Evolutionary conservation across 2,888 invertebrate genomes (phyloP).

Genomic region (Polylopha cassiicola): DNA sequence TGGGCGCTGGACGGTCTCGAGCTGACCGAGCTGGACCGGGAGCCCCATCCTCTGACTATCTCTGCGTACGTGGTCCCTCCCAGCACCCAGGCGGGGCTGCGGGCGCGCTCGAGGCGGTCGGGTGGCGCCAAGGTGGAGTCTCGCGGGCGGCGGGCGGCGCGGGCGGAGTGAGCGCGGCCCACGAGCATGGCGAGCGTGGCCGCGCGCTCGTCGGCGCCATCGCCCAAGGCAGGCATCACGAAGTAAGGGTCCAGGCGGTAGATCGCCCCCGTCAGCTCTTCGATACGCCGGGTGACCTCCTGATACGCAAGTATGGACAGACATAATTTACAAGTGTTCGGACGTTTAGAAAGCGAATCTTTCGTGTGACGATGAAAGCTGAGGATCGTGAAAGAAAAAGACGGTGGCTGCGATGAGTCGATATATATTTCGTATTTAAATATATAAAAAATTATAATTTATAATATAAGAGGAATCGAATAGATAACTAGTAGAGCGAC

Average conservation of each 20-base stretch:
- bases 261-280: slow-evolving; percentile 83
- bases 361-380: slow-evolving; percentile 38
- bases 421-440: slow-evolving; percentile 55
- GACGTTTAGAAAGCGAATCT: slow-evolving; percentile 32
- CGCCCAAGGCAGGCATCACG: slow-evolving; percentile 73
- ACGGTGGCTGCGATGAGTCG: slow-evolving; percentile 60
- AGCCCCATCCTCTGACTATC: slow-evolving; percentile 81
- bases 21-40: slow-evolving; percentile 54
- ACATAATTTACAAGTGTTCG: slow-evolving; percentile 67
- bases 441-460: slow-evolving; percentile 51
- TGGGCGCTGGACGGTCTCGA: slow-evolving; percentile 41
- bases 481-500: slow-evolving; percentile 51
- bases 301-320: slow-evolving; percentile 80
- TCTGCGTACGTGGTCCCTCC: slow-evolving; percentile 88
- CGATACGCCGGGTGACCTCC: slow-evolving; percentile 84
- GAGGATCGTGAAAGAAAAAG: slow-evolving; percentile 59
- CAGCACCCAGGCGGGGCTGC: slow-evolving; percentile 84
- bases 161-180: slow-evolving; percentile 30
- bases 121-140: slow-evolving; percentile 23
- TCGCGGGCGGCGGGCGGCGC: slow-evolving; percentile 26
- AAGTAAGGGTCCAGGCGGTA: slow-evolving; percentile 86
- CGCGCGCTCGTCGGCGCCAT: slow-evolving; percentile 83
- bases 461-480: slow-evolving; percentile 54
- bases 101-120: slow-evolving; percentile 62
- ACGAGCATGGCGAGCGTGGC: slow-evolving; percentile 54